Percentiles rank a stretch among this genome's conserved stretches.
Conservation (phyloP, 2,113 vertebrate genomes). For the Corythaixoides concolor region DNA sequence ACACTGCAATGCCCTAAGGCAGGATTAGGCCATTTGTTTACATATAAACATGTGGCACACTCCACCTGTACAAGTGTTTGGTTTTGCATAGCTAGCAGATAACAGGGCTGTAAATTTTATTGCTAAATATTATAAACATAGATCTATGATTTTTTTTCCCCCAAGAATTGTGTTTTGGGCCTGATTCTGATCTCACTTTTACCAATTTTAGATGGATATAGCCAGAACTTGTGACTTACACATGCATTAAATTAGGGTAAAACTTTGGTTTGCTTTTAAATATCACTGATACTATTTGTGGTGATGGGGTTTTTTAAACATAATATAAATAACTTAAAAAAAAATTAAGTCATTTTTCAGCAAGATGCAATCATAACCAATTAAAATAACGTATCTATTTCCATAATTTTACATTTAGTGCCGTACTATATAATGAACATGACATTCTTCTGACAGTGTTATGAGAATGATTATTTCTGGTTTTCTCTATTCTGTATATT, state of each 20-base stretch:
- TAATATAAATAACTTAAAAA: not conserved
- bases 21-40: conserved; percentile 72
- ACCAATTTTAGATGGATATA: not conserved
- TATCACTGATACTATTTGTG: not conserved
- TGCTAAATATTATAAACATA: conserved; percentile 55
- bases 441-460: not conserved
- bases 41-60: conserved; percentile 78
- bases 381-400: not conserved
- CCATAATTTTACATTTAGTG: not conserved
- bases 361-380: not conserved
- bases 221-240: not conserved
- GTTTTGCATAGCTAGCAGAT: conserved; percentile 64
- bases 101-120: conserved; percentile 72
- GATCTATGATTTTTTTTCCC: not conserved
- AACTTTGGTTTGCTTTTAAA: not conserved
- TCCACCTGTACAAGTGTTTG: conserved; percentile 67
- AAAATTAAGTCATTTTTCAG: not conserved
- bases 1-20: conserved; percentile 60
- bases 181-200: conserved; percentile 5
- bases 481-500: not conserved
- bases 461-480: fast-evolving
- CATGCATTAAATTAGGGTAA: not conserved
- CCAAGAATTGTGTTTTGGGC: not conserved
- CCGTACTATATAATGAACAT: not conserved
- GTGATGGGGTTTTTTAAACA: not conserved